Conservation (phyloP, 2,113 vertebrate species). For the Phocoena sinus region DNA sequence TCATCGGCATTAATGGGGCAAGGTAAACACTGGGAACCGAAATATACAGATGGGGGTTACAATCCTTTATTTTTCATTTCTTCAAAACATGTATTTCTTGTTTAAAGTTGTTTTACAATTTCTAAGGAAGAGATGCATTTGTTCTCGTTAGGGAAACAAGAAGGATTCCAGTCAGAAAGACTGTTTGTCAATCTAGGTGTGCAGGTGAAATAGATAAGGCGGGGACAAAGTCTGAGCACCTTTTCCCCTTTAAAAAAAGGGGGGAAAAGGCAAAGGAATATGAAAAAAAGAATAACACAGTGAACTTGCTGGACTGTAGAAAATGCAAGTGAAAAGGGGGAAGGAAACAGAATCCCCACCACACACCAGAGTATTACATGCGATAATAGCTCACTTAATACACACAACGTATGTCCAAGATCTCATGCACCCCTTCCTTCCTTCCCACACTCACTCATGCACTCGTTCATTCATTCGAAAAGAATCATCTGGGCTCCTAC, state of each 20-base stretch:
- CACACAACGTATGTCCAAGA: not conserved
- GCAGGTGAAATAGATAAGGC: not conserved
- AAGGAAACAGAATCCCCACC: not conserved
- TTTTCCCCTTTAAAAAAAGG: not conserved
- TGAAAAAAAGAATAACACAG: not conserved
- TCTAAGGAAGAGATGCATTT: not conserved
- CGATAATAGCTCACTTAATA: not conserved
- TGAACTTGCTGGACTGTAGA: not conserved
- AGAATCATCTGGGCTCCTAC: not conserved
- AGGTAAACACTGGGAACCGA: not conserved
- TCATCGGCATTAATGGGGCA: not conserved
- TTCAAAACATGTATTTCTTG: not conserved
- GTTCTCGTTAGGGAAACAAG: not conserved
- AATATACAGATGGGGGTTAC: not conserved
- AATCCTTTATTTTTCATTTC: not conserved
- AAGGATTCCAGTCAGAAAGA: not conserved
- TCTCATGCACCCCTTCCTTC: not conserved
- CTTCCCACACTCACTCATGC: not conserved
- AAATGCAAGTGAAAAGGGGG: not conserved
- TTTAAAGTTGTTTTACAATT: not conserved
- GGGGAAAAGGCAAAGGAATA: not conserved
- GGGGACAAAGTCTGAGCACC: not conserved
- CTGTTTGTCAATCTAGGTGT: not conserved
- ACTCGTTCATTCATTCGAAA: not conserved
- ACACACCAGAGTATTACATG: fast-evolving